phyloP scores from a whole-genome alignment of 2,113 vertebrate genomes.

The Dicaeum eximium region DNA sequence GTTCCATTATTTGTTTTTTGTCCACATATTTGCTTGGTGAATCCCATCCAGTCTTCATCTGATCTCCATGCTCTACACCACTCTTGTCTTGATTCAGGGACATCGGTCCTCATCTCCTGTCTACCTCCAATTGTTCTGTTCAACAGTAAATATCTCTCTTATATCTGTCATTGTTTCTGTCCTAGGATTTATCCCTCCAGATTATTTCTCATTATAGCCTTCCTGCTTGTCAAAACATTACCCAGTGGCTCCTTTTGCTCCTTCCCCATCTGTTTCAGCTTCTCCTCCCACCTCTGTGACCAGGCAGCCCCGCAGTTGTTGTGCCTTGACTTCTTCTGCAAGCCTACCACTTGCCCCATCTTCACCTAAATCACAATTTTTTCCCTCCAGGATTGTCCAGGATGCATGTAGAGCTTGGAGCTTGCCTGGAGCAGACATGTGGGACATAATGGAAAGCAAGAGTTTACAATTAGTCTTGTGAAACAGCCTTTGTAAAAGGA shows the following conservation, averaged over 20 bases:
- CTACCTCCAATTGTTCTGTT: not conserved
- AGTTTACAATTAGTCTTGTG: not conserved
- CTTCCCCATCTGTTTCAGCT: not conserved
- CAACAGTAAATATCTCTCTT: not conserved
- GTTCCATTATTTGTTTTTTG: not conserved
- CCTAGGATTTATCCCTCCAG: not conserved
- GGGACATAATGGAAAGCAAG: not conserved
- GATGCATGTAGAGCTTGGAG: not conserved
- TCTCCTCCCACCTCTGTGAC: not conserved
- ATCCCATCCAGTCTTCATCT: not conserved
- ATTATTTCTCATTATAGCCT: not conserved
- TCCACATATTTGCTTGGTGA: not conserved
- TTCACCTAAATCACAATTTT: not conserved
- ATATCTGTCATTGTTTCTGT: not conserved
- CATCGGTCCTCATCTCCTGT: not conserved
- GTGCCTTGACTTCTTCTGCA: not conserved
- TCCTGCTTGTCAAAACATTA: not conserved
- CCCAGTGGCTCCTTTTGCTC: not conserved
- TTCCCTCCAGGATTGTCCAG: not conserved
- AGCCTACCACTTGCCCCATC: not conserved
- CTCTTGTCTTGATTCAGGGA: not conserved
- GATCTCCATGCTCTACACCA: not conserved
- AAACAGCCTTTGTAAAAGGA: not conserved
- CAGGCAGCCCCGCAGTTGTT: accelerated
- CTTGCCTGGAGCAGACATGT: not conserved